phyloP scores from a whole-genome alignment of 1,140 invertebrate genomes.

The Diachasma alloeum region DNA sequence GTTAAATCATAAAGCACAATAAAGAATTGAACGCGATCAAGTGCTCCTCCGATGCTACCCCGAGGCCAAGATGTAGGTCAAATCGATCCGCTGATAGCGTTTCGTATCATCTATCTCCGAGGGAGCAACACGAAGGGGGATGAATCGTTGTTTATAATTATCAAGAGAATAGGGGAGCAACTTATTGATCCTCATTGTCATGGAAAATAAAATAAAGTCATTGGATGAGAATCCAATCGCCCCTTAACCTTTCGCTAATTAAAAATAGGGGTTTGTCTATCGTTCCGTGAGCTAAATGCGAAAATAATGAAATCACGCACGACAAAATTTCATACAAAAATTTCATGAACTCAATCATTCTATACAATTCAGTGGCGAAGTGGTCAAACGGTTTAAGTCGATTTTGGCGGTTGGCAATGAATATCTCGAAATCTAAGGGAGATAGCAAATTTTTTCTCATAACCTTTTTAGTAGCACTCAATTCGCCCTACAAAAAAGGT shows the following conservation, averaged over 20 bases:
- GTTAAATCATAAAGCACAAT: background rate
- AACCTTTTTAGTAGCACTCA: too few relatives aligned
- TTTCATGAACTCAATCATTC: too few relatives aligned
- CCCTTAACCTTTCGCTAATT: background rate
- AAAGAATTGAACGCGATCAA: background rate
- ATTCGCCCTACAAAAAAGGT: too few relatives aligned
- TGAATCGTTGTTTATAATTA: background rate
- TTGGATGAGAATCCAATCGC: background rate
- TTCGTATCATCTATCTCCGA: background rate
- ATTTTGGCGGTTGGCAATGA: too few relatives aligned
- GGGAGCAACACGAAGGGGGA: background rate
- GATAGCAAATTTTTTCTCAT: too few relatives aligned
- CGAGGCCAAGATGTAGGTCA: background rate
- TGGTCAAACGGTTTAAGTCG: too few relatives aligned
- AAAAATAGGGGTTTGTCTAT: background rate
- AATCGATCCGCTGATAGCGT: conserved; percentile 9
- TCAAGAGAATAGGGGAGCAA: background rate
- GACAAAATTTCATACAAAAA: too few relatives aligned
- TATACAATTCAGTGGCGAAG: too few relatives aligned
- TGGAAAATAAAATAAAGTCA: background rate
- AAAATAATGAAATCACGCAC: too few relatives aligned
- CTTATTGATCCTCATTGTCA: background rate
- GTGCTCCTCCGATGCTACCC: background rate
- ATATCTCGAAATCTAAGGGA: too few relatives aligned
- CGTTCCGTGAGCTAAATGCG: too few relatives aligned